phyloP scores from a whole-genome alignment of 2,113 vertebrate genomes.

The Antigone vipio region DNA sequence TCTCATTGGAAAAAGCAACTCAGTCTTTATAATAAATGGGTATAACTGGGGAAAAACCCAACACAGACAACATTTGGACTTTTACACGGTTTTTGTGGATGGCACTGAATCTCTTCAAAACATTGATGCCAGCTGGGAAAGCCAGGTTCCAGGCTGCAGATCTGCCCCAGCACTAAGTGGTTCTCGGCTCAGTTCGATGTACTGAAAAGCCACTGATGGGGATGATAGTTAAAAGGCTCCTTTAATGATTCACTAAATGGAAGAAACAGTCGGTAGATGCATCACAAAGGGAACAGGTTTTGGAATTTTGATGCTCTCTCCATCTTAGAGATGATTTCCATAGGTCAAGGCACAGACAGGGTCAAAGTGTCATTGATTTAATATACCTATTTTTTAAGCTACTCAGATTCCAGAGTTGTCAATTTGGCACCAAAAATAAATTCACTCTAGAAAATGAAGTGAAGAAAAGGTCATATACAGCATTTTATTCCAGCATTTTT shows the following conservation, averaged over 20 bases:
- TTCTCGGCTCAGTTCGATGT: background rate
- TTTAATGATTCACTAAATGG: background rate
- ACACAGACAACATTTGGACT: background rate
- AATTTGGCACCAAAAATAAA: conserved; percentile 9
- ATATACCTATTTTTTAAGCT: background rate
- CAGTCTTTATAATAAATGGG: background rate
- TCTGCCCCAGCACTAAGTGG: background rate
- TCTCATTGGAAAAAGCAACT: background rate
- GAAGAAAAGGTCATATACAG: conserved; percentile 30
- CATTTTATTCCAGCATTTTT: conserved; percentile 49
- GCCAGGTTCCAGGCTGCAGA: background rate
- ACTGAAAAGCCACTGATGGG: background rate
- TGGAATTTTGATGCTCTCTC: background rate
- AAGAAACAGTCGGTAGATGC: background rate
- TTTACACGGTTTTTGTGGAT: background rate
- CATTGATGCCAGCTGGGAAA: background rate
- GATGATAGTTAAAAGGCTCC: background rate
- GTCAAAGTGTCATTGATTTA: background rate
- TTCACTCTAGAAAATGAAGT: conserved; percentile 12
- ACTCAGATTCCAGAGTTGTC: background rate
- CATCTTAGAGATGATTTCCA: background rate
- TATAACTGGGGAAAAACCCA: background rate
- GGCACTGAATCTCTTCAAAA: background rate
- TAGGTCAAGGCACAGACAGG: background rate
- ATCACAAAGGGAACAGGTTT: background rate